Evolutionary conservation across 2,888 invertebrate genomes (phyloP).

Genomic region (Eumacrocentrus americanus): DNA sequence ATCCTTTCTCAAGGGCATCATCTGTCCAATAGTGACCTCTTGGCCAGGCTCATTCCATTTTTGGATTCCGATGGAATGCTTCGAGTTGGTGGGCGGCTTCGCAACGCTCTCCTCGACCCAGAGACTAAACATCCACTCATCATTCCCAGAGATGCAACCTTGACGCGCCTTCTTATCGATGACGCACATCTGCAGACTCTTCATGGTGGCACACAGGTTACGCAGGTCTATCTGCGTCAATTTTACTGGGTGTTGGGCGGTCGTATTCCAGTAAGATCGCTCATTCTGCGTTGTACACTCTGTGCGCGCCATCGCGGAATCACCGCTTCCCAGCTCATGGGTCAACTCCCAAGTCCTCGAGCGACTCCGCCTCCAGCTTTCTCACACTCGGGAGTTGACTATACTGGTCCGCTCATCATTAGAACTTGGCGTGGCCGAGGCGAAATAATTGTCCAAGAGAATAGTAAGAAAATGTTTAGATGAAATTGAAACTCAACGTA

Average conservation of each 20-base stretch:
- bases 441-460: too few relatives aligned
- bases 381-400: slow-evolving; percentile 31
- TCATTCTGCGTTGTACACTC: slow-evolving; percentile 27
- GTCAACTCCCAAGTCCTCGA: slow-evolving; percentile 29
- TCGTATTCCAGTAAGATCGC: slow-evolving; percentile 20
- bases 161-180: slow-evolving; percentile 17
- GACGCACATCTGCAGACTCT: slow-evolving; percentile 26
- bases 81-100: slow-evolving; percentile 32
- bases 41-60: slow-evolving; percentile 23
- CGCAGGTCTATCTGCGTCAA: slow-evolving; percentile 20
- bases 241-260: slow-evolving; percentile 29
- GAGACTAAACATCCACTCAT: slow-evolving; percentile 26
- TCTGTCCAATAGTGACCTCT: too few relatives aligned
- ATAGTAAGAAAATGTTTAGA: too few relatives aligned
- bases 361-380: slow-evolving; percentile 26
- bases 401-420: slow-evolving; percentile 33
- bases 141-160: slow-evolving; percentile 17
- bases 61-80: slow-evolving; percentile 21
- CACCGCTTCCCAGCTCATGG: slow-evolving; percentile 27
- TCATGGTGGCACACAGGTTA: slow-evolving; percentile 31
- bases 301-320: slow-evolving; percentile 24
- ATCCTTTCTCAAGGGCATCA: too few relatives aligned
- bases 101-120: too few relatives aligned
- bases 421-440: too few relatives aligned
- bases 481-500: too few relatives aligned